These are phyloP conservation scores for Drosophila yooni DNA, from an alignment of 2,888 invertebrate genomes.

Conservation along the genomic window DNA sequence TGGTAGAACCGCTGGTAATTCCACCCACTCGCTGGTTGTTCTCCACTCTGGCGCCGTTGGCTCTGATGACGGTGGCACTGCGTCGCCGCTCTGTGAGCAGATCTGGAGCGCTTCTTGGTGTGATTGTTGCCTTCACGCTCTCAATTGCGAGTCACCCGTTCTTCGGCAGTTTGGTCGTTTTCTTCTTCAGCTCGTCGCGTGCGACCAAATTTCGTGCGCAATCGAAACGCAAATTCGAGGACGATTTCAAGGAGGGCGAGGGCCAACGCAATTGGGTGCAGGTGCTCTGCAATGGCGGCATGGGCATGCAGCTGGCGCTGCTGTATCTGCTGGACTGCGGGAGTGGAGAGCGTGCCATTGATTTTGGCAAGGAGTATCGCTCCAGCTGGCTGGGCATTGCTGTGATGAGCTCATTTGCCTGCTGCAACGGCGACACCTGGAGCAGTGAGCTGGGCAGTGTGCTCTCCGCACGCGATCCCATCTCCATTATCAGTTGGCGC, in stretches of 20 bases:
- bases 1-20: conserved; percentile 77
- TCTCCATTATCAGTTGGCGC: conserved; percentile 90
- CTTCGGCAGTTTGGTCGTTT: conserved; percentile 89
- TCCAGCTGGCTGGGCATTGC: conserved; percentile 93
- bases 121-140: conserved; percentile 90
- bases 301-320: conserved; percentile 91
- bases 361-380: conserved; percentile 91
- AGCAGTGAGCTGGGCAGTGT: conserved; percentile 95
- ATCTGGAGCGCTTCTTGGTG: conserved; percentile 90
- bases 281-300: conserved; percentile 94
- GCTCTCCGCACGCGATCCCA: conserved; percentile 88
- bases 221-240: conserved; percentile 89
- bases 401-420: conserved; percentile 91
- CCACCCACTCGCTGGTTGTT: conserved; percentile 84
- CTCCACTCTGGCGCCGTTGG: conserved; percentile 86
- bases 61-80: conserved; percentile 89
- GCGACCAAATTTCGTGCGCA: conserved; percentile 91
- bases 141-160: conserved; percentile 92
- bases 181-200: conserved; percentile 92
- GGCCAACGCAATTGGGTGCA: conserved; percentile 96
- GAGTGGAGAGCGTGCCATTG: conserved; percentile 91
- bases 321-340: conserved; percentile 93
- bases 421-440: conserved; percentile 95
- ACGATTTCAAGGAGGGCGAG: conserved; percentile 91
- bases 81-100: conserved; percentile 89